These are phyloP conservation scores for Anarhynchus alexandrinus DNA, from an alignment of 2,113 vertebrate species.

Conservation along the genomic window DNA sequence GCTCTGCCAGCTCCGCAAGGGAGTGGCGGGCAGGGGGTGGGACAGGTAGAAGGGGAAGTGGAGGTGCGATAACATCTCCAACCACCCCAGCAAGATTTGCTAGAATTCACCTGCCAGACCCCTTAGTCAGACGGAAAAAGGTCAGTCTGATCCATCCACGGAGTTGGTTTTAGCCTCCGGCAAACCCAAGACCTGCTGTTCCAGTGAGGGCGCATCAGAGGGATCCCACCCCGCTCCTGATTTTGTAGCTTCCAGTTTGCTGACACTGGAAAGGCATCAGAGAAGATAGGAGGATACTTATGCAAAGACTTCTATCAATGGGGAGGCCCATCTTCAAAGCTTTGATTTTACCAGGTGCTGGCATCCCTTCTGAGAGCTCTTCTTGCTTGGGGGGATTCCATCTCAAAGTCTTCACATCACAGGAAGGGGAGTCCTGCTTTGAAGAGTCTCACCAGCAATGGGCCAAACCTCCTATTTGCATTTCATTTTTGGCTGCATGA, in stretches of 20 bases:
- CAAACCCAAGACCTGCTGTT: slow-evolving; percentile 26
- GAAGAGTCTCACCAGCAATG: slow-evolving; percentile 39
- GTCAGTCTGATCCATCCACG: background rate
- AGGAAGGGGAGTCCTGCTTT: slow-evolving; percentile 62
- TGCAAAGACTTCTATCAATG: slow-evolving; percentile 53
- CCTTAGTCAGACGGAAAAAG: background rate
- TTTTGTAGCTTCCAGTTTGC: slow-evolving; percentile 35
- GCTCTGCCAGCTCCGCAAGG: background rate
- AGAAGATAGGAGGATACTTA: slow-evolving; percentile 50
- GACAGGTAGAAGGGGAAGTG: background rate
- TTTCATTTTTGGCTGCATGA: slow-evolving; percentile 41
- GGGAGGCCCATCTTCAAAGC: slow-evolving; percentile 72
- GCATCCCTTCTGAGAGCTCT: slow-evolving; percentile 59
- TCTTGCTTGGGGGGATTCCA: slow-evolving; percentile 55
- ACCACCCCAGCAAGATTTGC: background rate
- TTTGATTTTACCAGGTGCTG: slow-evolving; percentile 47
- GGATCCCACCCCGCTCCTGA: slow-evolving; percentile 4
- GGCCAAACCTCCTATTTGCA: slow-evolving; percentile 56
- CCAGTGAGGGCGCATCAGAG: slow-evolving; percentile 21
- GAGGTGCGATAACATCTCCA: background rate
- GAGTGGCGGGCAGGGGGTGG: background rate
- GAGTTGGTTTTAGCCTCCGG: background rate
- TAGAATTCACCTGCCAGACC: slow-evolving; percentile 4
- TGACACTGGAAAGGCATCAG: slow-evolving; percentile 70
- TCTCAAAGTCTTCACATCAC: slow-evolving; percentile 59